These are phyloP conservation scores for Hipparchia sbordonii DNA, from an alignment of 2,888 invertebrate genomes.

Conservation along the genomic window DNA sequence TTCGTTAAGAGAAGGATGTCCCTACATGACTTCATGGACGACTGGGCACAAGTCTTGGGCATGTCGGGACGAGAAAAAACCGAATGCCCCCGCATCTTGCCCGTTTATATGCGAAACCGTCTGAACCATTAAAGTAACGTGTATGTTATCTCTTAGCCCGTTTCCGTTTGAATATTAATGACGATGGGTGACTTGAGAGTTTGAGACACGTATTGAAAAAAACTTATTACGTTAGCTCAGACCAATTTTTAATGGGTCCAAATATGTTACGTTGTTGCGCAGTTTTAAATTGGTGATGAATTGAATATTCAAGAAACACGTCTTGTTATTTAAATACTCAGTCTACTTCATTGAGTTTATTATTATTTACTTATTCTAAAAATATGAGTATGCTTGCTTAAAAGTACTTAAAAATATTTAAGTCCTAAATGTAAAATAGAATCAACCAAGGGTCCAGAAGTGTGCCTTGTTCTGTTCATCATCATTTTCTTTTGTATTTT, in stretches of 20 bases:
- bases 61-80: slow-evolving; percentile 76
- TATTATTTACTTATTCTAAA: not conserved
- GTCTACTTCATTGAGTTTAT: too few species aligned
- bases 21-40: slow-evolving; percentile 77
- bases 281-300: not conserved
- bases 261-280: not conserved
- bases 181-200: slow-evolving; percentile 20
- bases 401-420: not conserved
- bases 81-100: slow-evolving; percentile 60
- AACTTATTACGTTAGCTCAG: slow-evolving; percentile 1
- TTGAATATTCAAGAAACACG: not conserved
- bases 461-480: not conserved
- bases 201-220: slow-evolving; percentile 16
- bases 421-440: not conserved
- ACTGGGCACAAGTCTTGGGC: slow-evolving; percentile 63
- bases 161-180: slow-evolving; percentile 74
- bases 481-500: not conserved
- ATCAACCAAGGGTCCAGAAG: not conserved
- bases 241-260: not conserved
- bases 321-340: too few species aligned
- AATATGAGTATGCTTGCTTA: not conserved
- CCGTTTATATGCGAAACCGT: slow-evolving; percentile 68
- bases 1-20: slow-evolving; percentile 79
- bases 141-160: slow-evolving; percentile 69
- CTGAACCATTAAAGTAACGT: slow-evolving; percentile 70